A percentile compares a stretch with the other conserved stretches of the same genome.
phyloP scores from a whole-genome alignment of 2,797 vertebrate genomes.

The Macropus fuliginosus region DNA sequence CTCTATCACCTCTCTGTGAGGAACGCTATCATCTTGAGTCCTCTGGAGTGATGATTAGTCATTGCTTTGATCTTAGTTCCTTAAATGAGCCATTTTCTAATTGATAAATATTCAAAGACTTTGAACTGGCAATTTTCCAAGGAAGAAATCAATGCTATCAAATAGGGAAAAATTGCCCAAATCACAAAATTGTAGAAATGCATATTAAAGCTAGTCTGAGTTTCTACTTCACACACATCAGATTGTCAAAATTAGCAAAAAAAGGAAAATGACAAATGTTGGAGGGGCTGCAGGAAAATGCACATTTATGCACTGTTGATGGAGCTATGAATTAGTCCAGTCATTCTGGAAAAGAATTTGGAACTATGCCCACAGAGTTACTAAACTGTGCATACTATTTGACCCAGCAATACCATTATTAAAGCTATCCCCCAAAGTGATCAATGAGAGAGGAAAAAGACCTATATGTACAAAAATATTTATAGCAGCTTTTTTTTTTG shows the following conservation, averaged over 20 bases:
- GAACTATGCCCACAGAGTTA: neutral
- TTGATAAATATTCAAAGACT: neutral
- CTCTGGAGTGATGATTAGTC: neutral
- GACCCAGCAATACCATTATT: neutral
- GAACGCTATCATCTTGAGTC: neutral
- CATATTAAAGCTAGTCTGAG: neutral
- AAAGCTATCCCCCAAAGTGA: neutral
- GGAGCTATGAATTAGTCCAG: neutral
- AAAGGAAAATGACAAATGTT: neutral
- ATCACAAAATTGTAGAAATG: neutral
- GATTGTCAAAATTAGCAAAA: neutral
- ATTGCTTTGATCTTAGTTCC: neutral
- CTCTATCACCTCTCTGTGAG: neutral
- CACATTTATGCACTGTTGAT: neutral
- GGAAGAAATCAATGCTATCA: neutral
- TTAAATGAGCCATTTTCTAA: neutral
- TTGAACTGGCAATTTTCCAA: neutral
- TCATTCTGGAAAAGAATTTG: neutral
- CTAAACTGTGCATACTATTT: neutral
- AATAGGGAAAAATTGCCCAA: neutral
- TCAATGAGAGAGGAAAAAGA: too few species aligned
- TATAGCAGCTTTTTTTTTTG: neutral
- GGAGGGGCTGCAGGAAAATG: neutral
- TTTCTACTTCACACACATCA: neutral
- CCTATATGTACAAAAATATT: neutral